phyloP scores from a whole-genome alignment of 2,888 invertebrate species.

The Yponomeuta malinellus region DNA sequence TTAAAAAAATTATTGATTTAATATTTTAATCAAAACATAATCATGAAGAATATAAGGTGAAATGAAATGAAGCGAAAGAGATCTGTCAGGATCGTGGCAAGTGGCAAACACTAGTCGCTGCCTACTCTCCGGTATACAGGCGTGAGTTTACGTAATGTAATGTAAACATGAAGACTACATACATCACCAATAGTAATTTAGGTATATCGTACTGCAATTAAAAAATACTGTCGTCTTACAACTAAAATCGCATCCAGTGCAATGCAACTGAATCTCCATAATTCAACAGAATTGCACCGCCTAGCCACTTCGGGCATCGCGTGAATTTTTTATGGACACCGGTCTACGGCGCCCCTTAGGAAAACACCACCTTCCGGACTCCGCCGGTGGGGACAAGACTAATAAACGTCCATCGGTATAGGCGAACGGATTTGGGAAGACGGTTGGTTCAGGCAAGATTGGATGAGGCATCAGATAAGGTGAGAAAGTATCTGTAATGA shows the following conservation, averaged over 20 bases:
- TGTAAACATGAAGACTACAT: no score
- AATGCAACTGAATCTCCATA: not conserved
- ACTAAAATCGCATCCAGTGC: not conserved
- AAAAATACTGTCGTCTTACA: not conserved
- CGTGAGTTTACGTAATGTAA: no score
- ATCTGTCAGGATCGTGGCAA: no score
- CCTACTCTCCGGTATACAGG: no score
- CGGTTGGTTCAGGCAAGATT: constrained; percentile 6
- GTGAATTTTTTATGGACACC: constrained; percentile 67
- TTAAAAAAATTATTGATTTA: no score
- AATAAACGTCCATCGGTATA: constrained; percentile 47
- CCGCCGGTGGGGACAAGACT: constrained; percentile 47
- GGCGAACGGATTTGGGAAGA: not conserved
- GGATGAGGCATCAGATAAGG: constrained; percentile 26
- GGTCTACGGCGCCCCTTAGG: constrained; percentile 51
- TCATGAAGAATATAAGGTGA: no score
- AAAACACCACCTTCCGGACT: constrained; percentile 51
- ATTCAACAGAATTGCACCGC: not conserved
- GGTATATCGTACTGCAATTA: not conserved
- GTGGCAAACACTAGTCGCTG: no score
- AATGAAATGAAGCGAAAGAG: no score
- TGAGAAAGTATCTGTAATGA: not conserved
- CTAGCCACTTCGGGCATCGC: constrained; percentile 10
- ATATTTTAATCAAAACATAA: no score
- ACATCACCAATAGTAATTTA: no score